Base-by-base conservation (phyloP, 1,140 invertebrate species). In the Trachelipus rathkii region DNA sequence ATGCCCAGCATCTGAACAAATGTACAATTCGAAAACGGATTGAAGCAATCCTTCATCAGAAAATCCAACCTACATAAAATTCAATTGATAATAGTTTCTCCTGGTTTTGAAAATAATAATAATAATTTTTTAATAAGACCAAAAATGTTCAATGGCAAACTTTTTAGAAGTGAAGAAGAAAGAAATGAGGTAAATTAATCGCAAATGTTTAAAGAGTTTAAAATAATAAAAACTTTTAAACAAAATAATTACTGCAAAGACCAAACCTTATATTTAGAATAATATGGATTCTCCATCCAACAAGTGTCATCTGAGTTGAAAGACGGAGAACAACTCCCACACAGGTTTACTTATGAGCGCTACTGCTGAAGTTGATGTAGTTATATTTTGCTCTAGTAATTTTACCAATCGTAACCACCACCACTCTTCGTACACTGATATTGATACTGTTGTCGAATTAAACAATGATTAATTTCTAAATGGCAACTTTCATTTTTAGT, bases 211-310 rank as follows among this genome's bases (percentile, higher is more conserved):
- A 24, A 60, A 72, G 71, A 6, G 33, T 33, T 33, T 33, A 33
- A 33, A 33, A 33, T 33, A 33, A 3, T 6, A n/a, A 24, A 8
- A 72, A 0, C 11, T 24, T 45, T 8, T 10, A 9, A 24, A 60
- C 19, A 2, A 33, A 33, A 6, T 33, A 3, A 33, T 33, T 33
- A 33, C 1, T 33, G 6, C 6, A 10, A 71, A 11, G 0, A 15
- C 11, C 74, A 78, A 84, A 90, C 89, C 84, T 92, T 89, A 83
- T 92, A 92, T 77, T 90, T 87, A 44, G 86, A 85, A 15, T 85
- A 85, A 10, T 87, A 87, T 0, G 89, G 85, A 33, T 85, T 78
- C 91, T 84, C 84, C 91, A 92, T 2, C 91, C 91, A 0, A 89
- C 80, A 7, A 87, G 81, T 69, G 85, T 87, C 89, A 92, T 91